A percentile compares a stretch with the other conserved stretches of the same genome.
These are phyloP conservation scores for Scophthalmus maximus DNA, from an alignment of 2,113 vertebrate species.

Conservation along the genomic window DNA sequence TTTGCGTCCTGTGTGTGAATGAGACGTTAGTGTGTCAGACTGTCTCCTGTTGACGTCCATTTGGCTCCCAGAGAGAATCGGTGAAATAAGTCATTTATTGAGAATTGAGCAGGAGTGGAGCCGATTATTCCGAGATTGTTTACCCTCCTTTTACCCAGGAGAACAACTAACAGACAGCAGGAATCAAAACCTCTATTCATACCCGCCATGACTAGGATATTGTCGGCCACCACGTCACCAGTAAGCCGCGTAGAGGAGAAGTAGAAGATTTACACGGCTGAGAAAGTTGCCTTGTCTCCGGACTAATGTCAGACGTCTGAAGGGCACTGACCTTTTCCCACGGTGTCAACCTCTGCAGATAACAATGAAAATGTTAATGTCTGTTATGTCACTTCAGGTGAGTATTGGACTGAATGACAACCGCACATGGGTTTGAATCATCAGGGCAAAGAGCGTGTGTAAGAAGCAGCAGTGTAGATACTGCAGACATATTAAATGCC, in stretches of 20 bases:
- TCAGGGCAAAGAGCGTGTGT: neutral
- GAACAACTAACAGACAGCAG: constrained; percentile 63
- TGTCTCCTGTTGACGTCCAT: constrained; percentile 40
- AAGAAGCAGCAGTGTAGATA: neutral
- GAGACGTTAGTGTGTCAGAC: constrained; percentile 32
- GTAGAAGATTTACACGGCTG: constrained; percentile 59
- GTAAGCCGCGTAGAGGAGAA: constrained; percentile 46
- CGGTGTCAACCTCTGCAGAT: constrained; percentile 35
- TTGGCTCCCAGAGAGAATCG: constrained; percentile 31
- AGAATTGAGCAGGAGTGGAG: constrained; percentile 49
- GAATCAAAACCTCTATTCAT: constrained; percentile 73
- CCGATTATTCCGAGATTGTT: constrained; percentile 71
- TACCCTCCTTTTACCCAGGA: constrained; percentile 63
- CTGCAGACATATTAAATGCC: constrained; percentile 1
- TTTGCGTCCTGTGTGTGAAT: constrained; percentile 20
- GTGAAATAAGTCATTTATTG: constrained; percentile 64
- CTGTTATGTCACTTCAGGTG: constrained; percentile 33
- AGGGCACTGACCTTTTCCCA: constrained; percentile 66
- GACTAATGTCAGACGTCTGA: constrained; percentile 41
- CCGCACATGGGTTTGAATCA: constrained; percentile 26
- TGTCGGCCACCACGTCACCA: constrained; percentile 63
- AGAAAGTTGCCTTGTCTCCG: constrained; percentile 56
- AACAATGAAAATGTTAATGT: constrained; percentile 43
- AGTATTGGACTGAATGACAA: constrained; percentile 9
- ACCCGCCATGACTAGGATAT: constrained; percentile 67